Base-by-base conservation (phyloP, 2,888 invertebrate species). In the Cryptocephalus moraei region DNA sequence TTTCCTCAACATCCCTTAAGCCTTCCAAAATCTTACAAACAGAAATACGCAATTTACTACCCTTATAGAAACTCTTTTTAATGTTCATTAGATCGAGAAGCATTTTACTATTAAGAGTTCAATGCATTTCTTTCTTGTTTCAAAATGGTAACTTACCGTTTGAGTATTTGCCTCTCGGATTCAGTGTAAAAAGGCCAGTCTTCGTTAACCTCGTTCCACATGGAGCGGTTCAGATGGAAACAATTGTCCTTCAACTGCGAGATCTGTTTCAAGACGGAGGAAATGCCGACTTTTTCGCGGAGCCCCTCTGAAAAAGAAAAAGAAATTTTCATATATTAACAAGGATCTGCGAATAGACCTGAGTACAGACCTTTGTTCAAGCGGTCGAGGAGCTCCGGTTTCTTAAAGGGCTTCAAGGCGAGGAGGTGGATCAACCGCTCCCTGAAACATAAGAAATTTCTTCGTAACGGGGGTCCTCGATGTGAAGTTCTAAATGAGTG, bases 121-220 rank as follows among this genome's bases (percentile, higher is more conserved):
- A n/a, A n/a, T n/a, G n/a, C n/a, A n/a, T n/a, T n/a, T n/a, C n/a
- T n/a, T n/a, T n/a, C n/a, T n/a, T n/a, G n/a, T n/a, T n/a, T n/a
- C n/a, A n/a, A 22, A 22, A 22, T 6, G 6, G 2, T 22, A 22
- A 36, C 36, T 6, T 63, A 86, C 86, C 88, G 82, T 77, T 91
- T 92, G 66, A 94, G 78, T 71, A 86, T 81, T 66, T 88, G 84
- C 70, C 81, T 80, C 69, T 95, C 94, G 65, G 89, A 86, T 62
- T 93, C 92, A 13, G 86, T 81, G 68, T 92, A 95, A 75, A 87
- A 93, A 52, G 91, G 90, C 94, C 95, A 95, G 67, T 90, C 88
- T 65, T 89, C 89, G 62, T 90, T 86, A 56, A 93, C 91, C 68
- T 95, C 94, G 68, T 87, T 89, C 91, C 92, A 95, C 64, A 88